A percentile compares a stretch with the other conserved stretches of the same genome.
Conservation (phyloP, 2,888 invertebrate species). For the Apodemia hepburni region DNA sequence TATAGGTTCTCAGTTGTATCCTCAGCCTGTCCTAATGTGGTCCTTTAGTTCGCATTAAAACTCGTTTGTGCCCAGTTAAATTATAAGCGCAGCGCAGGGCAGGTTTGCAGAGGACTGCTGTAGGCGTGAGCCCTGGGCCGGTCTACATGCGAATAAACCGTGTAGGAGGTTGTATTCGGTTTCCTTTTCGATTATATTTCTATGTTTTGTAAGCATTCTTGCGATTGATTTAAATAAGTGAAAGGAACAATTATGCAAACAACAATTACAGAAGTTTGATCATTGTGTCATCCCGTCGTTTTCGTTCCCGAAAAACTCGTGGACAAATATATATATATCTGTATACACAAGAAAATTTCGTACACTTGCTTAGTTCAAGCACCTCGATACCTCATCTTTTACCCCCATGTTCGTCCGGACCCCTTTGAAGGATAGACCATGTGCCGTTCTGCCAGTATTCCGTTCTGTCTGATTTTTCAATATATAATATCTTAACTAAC, state of each 20-base stretch:
- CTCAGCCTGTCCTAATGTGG: constrained; percentile 20
- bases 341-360: no score
- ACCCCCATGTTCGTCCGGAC: no score
- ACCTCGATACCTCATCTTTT: no score
- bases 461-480: no score
- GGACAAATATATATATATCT: no score
- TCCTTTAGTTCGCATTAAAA: constrained; percentile 41
- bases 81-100: constrained; percentile 55
- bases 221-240: not conserved
- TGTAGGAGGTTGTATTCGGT: constrained; percentile 25
- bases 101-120: constrained; percentile 60
- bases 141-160: constrained; percentile 28
- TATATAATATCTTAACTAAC: not conserved
- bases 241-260: not conserved
- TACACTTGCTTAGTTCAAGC: no score
- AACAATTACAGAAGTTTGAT: not conserved
- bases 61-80: constrained; percentile 67
- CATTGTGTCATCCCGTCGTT: no score
- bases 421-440: no score
- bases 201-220: constrained; percentile 5
- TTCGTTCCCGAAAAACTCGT: no score
- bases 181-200: constrained; percentile 29
- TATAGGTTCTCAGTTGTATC: constrained; percentile 5
- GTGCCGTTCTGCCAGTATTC: no score
- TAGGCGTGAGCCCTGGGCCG: constrained; percentile 46